Conservation (phyloP, 1,140 invertebrate genomes). For the Uloborus diversus region DNA sequence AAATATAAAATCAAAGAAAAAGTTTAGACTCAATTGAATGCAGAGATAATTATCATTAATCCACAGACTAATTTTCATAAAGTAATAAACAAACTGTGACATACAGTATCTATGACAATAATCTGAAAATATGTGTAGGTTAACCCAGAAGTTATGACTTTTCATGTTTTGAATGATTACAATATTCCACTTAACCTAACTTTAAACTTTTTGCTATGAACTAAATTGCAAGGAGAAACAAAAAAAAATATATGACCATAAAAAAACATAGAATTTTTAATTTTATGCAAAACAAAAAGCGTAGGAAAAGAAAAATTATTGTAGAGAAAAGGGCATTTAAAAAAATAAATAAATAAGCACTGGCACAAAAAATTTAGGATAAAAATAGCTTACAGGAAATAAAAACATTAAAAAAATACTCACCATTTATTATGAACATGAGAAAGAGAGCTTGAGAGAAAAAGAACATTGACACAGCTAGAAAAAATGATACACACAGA, state of each 20-base stretch:
- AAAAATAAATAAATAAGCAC: too few species aligned
- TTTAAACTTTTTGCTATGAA: neutral
- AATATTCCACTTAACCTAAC: neutral
- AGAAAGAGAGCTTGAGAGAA: conserved; percentile 42
- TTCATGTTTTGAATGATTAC: neutral
- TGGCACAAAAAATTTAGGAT: too few species aligned
- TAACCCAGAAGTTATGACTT: neutral
- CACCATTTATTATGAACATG: conserved; percentile 17
- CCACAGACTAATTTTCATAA: too few species aligned
- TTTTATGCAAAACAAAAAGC: conserved; percentile 5
- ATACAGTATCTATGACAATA: too few species aligned
- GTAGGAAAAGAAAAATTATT: too few species aligned
- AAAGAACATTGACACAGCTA: conserved; percentile 47
- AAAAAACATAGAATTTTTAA: neutral
- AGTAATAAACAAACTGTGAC: too few species aligned
- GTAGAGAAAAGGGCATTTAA: too few species aligned
- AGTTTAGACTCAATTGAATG: too few species aligned
- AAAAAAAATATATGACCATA: neutral
- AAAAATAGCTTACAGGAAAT: too few species aligned
- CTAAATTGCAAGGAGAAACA: neutral
- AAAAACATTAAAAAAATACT: conserved; percentile 14
- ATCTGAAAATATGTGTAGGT: too few species aligned
- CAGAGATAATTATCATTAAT: too few species aligned
- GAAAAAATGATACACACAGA: conserved; percentile 32
- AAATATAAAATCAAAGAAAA: too few species aligned